These are phyloP conservation scores for Sebastes diaconus DNA, from an alignment of 2,797 vertebrate species.

Conservation along the genomic window DNA sequence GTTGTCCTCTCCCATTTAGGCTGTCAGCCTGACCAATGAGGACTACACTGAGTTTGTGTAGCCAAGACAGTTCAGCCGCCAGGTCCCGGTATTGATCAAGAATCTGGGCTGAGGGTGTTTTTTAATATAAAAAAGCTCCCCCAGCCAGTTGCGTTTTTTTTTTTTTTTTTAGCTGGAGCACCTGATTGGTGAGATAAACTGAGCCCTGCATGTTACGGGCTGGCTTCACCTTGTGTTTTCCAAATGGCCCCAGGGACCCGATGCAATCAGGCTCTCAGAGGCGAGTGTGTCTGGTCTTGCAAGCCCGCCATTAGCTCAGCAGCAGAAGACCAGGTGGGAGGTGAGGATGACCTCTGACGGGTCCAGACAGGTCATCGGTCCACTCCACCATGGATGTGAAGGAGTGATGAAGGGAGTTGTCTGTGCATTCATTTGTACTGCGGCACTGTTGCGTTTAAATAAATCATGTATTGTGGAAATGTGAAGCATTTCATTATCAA, in stretches of 20 bases:
- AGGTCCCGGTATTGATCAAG: constrained; percentile 43
- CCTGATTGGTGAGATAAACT: constrained; percentile 59
- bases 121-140: background rate
- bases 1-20: constrained; percentile 37
- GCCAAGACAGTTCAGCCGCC: constrained; percentile 36
- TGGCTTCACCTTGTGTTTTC: constrained; percentile 65
- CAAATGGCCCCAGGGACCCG: constrained; percentile 46
- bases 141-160: background rate
- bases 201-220: constrained; percentile 18
- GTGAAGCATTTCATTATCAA: constrained; percentile 26
- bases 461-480: constrained; percentile 5
- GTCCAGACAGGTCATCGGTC: constrained; percentile 57
- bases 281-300: constrained; percentile 55
- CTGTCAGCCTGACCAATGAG: constrained; percentile 51
- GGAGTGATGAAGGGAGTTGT: background rate
- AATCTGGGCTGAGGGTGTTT: constrained; percentile 28
- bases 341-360: constrained; percentile 45
- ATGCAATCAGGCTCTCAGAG: constrained; percentile 61
- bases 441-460: constrained; percentile 18
- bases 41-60: constrained; percentile 3
- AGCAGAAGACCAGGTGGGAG: constrained; percentile 54
- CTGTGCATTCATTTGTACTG: background rate
- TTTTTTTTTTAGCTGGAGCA: constrained; percentile 7
- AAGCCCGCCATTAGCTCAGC: constrained; percentile 66
- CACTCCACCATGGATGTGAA: background rate